Base-by-base conservation (phyloP, 2,888 invertebrate species). In the Axea sp. region DNA sequence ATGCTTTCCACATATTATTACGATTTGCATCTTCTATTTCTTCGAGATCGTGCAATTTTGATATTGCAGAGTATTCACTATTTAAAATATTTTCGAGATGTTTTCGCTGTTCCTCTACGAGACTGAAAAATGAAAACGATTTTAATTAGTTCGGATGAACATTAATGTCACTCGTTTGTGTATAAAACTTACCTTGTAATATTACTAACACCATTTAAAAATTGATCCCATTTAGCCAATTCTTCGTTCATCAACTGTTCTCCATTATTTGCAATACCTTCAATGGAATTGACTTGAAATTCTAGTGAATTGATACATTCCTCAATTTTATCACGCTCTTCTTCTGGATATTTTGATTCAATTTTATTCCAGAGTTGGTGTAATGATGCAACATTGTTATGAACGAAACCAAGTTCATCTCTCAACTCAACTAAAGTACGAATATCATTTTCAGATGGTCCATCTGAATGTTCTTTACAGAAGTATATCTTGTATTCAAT, bases 401-500 rank as follows among this genome's bases (percentile, higher is more conserved):
- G 92, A 7, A 94, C 91, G 75, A 91, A 91, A 12, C 89, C 89
- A 8, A 94, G 90, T 84, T 94, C 93, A 37, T 92, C 90, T 60
- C 90, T 90, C 1, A 94, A 88, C 80, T 92, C 90, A 76, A 90
- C 90, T 37, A 94, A 90, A 0, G 76, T 79, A 2, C 57, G 76
- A 3, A 71, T 64, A 17, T 85, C 82, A 0, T 82, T 77, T 39
- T 77, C 75, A 8, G 77, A 77, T 0, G 83, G 83, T 0, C 83
- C 84, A 15, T 7, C 68, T 0, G 80, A 81, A 14, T 69, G 78
- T 53, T 84, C 82, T 31, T 77, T 81, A 69, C 90, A 90, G 14
- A 91, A 84, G 79, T 91, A 93, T 39, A 95, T 93, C 79, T 92
- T 91, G 78, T 95, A 95, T 83, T 95, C 95, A 67, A 96, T 94